Conservation (phyloP, 2,888 invertebrate genomes). For the Dioctria rufipes region DNA sequence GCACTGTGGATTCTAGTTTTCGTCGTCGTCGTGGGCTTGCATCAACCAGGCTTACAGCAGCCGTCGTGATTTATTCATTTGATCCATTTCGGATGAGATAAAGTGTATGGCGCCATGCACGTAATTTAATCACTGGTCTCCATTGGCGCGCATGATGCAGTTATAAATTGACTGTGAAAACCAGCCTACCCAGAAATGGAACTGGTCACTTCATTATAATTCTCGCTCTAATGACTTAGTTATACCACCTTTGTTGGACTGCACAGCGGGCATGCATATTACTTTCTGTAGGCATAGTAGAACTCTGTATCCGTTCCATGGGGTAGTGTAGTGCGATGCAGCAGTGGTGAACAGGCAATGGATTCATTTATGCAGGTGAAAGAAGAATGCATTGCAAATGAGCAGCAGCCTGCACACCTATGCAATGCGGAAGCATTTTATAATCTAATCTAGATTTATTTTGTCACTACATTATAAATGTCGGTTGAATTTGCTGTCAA, state of each 20-base stretch:
- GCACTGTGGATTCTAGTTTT: not conserved
- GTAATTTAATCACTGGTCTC: slow-evolving; percentile 1
- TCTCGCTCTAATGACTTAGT: slow-evolving; percentile 6
- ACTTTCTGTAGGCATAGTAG: not conserved
- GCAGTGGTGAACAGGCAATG: not conserved
- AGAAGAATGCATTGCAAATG: too few species aligned
- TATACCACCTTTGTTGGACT: slow-evolving; percentile 1
- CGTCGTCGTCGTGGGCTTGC: not conserved
- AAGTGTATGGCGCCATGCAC: not conserved
- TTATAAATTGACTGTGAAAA: slow-evolving; percentile 10
- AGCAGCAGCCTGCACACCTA: not conserved
- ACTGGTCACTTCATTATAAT: slow-evolving; percentile 13
- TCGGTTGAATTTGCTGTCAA: too few species aligned
- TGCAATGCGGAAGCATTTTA: not conserved
- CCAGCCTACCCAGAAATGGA: slow-evolving; percentile 10
- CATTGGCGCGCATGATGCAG: not conserved
- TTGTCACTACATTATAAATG: not conserved
- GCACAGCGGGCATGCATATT: not conserved
- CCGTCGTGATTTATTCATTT: slow-evolving; percentile 10
- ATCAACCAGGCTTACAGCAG: not conserved
- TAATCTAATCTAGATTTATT: not conserved
- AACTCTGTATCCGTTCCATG: not conserved
- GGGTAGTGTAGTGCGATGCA: not conserved
- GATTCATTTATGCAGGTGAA: too few species aligned
- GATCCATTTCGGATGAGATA: slow-evolving; percentile 13